A percentile compares a stretch with the other conserved stretches of the same genome.
Evolutionary conservation across 2,113 vertebrate species (phyloP).

Genomic region (Tiliqua scincoides): DNA sequence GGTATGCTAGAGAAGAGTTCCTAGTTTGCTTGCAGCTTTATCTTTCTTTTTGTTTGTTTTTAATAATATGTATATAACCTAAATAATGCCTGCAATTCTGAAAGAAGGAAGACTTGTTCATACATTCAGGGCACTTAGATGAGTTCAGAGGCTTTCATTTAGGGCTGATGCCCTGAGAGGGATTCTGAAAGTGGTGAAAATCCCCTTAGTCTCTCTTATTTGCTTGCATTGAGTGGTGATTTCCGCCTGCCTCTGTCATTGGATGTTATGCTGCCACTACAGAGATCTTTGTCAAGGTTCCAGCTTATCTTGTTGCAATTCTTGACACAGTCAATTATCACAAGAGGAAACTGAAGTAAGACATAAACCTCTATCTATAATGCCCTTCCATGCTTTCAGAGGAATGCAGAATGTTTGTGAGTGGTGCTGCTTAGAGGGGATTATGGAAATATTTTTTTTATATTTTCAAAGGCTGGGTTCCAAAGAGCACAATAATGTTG

Average conservation of each 20-base stretch:
- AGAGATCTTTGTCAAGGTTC: not conserved
- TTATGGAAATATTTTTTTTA: no score
- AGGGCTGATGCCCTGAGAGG: no score
- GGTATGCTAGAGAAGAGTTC: slow-evolving; percentile 71
- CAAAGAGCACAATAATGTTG: no score
- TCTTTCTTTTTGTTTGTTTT: not conserved
- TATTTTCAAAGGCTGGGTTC: not conserved
- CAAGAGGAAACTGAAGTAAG: not conserved
- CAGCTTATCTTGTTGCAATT: not conserved
- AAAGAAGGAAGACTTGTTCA: not conserved
- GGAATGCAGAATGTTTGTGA: not conserved
- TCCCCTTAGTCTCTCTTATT: not conserved
- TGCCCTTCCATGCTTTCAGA: not conserved
- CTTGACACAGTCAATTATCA: not conserved
- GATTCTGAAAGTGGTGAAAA: not conserved
- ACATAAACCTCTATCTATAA: not conserved
- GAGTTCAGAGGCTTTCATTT: not conserved
- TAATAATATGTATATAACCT: not conserved
- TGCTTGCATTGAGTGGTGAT: not conserved
- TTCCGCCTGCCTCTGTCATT: not conserved
- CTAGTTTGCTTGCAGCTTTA: not conserved
- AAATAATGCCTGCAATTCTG: not conserved
- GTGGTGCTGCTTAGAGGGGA: not conserved
- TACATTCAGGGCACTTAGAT: not conserved
- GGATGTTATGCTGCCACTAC: not conserved